These are phyloP conservation scores for Laticauda laticaudata DNA, from an alignment of 2,113 vertebrate species.

Conservation along the genomic window DNA sequence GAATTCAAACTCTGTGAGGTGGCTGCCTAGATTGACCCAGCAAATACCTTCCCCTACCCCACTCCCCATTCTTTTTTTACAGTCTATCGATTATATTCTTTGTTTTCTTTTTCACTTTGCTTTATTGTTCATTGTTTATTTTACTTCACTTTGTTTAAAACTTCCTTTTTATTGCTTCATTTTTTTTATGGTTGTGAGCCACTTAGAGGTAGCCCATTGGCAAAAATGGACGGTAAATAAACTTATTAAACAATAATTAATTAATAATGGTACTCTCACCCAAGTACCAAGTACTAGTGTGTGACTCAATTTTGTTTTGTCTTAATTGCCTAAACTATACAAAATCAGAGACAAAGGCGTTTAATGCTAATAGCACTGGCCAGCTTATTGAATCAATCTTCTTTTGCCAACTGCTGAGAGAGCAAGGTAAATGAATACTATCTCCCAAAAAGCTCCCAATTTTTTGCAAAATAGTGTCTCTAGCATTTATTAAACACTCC, in stretches of 20 bases:
- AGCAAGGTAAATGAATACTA: not conserved
- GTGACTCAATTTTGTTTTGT: not conserved
- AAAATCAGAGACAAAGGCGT: not conserved
- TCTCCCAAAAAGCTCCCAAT: not conserved
- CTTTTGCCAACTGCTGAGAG: too few species aligned
- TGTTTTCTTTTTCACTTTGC: not conserved
- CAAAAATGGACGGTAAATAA: too few species aligned
- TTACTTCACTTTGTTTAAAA: not conserved
- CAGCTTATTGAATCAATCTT: not conserved
- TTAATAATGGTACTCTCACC: not conserved
- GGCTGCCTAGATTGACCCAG: not conserved
- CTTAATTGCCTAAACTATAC: not conserved
- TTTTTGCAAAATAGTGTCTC: not conserved
- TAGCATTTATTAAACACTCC: not conserved
- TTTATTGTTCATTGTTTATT: not conserved
- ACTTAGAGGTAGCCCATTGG: not conserved
- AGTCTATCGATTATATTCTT: not conserved
- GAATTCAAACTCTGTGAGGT: not conserved
- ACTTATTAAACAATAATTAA: too few species aligned
- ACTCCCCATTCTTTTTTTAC: not conserved
- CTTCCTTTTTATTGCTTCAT: not conserved
- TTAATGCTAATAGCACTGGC: not conserved
- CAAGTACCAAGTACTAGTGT: not conserved
- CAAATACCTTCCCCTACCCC: not conserved
- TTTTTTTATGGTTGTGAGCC: not conserved